Percentiles rank a stretch among this genome's conserved stretches.
Evolutionary conservation across 2,113 vertebrate genomes (phyloP).

Genomic region (Siphamia tubifer): DNA sequence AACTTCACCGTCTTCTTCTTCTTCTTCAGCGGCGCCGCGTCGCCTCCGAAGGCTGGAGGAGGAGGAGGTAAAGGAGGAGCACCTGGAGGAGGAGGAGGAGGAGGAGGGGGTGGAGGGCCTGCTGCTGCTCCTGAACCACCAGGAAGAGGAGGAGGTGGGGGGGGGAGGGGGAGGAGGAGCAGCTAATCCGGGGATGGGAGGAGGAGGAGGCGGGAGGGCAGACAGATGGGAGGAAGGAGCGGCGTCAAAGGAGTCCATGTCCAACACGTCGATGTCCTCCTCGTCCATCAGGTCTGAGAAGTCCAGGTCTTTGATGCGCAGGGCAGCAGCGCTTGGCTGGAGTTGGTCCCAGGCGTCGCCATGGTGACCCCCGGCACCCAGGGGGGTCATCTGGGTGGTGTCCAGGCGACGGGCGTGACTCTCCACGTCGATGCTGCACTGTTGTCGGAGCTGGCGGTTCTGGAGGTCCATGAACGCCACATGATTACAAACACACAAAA

Average conservation of each 20-base stretch:
- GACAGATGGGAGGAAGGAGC: not conserved
- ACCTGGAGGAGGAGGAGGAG: constrained; percentile 9
- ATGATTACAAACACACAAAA: no score
- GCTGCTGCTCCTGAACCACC: no score
- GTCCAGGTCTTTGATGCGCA: constrained; percentile 94
- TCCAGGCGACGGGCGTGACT: constrained; percentile 77
- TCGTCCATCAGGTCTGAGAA: constrained; percentile 95
- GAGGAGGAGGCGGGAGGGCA: constrained; percentile 65
- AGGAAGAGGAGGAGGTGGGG: constrained; percentile 44
- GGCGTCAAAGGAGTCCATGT: constrained; percentile 70
- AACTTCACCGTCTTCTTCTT: constrained; percentile 95
- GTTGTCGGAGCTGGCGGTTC: constrained; percentile 63
- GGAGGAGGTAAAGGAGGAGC: constrained; percentile 6
- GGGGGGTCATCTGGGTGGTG: constrained; percentile 72
- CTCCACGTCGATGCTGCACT: constrained; percentile 84
- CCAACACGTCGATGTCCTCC: constrained; percentile 90
- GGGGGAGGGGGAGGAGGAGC: constrained; percentile 21
- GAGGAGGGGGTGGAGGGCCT: not conserved
- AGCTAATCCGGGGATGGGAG: constrained; percentile 30
- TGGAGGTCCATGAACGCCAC: constrained; percentile 3
- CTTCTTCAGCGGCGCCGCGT: constrained; percentile 74
- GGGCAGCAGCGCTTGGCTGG: constrained; percentile 66
- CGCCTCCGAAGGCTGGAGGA: constrained; percentile 17
- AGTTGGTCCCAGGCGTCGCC: constrained; percentile 75
- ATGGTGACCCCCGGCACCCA: constrained; percentile 73